Evolutionary conservation across 2,113 vertebrate genomes (phyloP), one percentile per base, ranked within the genome.

Genomic region (Phylloscopus trochiloides): DNA sequence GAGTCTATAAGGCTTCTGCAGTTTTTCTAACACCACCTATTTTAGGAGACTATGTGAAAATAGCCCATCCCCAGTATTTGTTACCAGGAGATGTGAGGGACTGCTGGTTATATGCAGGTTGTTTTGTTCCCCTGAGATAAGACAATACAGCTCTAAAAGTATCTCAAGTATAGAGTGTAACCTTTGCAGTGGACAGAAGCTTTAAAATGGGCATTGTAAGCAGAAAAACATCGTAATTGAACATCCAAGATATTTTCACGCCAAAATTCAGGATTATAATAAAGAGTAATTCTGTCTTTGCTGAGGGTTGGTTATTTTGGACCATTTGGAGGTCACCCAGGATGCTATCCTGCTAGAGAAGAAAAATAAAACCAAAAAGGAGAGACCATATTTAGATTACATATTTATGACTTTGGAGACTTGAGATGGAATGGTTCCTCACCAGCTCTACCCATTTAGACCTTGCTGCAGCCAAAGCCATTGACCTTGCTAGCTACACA

Each of bases 31-130:
- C 48, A 85, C 57, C 57, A 81, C 28, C 72, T 92, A 71, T 94
- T 94, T 91, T 78, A 84, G 66, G 70, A 87, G 88, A 43, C n/a
- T 40, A 2, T n/a, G 73, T 61, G 91, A 88, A 95, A 95, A 92
- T 55, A 86, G 74, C 25, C 78, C 1, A 22, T 82, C 36, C 70
- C 71, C 54, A 43, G 45, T n/a, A 91, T 91, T 70, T 88, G 76
- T 90, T 86, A 95, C 34, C 75, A 74, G 71, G 57, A 75, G 55
- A 79, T 77, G 47, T 43, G 50, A 84, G 25, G 38, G 42, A 91
- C 38, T 1, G 14, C 42, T 93, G 51, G 86, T 48, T 67, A 52
- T 10, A 54, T 14, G 50, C 36, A 59, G 61, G 61, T 65, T 84
- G 80, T 68, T 96, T 94, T 90, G 54, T 51, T 78, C 74, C 90